Percentiles rank a stretch among this genome's conserved stretches.
Conservation (phyloP, 2,888 invertebrate genomes). For the Cacoxenus indagator region DNA sequence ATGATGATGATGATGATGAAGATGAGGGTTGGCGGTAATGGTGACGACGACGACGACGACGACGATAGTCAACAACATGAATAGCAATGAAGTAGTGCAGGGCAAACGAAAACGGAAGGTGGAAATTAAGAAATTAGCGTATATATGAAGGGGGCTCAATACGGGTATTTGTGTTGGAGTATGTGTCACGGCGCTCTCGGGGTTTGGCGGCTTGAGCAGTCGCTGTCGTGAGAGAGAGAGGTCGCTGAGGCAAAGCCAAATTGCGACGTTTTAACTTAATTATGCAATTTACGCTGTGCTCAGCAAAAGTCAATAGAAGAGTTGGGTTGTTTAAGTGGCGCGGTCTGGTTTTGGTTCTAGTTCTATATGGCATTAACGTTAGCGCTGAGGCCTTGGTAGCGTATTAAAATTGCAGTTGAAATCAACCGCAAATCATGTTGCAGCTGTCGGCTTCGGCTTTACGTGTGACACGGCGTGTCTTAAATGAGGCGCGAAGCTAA, state of each 20-base stretch:
- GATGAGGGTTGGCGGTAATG: slow-evolving; percentile 32
- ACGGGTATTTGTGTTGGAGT: no score
- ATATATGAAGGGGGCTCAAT: no score
- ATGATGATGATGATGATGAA: not conserved
- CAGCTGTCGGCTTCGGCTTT: slow-evolving; percentile 51
- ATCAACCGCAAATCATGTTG: slow-evolving; percentile 48
- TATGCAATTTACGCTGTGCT: slow-evolving; percentile 53
- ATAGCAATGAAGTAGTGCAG: not conserved
- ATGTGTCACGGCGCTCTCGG: not conserved
- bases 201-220: no score
- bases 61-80: not conserved
- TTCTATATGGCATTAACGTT: not conserved
- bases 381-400: slow-evolving; percentile 17
- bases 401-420: slow-evolving; percentile 47
- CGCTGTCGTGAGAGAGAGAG: slow-evolving; percentile 2
- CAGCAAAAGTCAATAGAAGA: slow-evolving; percentile 4
- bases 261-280: slow-evolving; percentile 59
- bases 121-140: slow-evolving; percentile 66
- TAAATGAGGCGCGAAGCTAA: slow-evolving; percentile 50
- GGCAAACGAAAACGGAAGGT: slow-evolving; percentile 59
- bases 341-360: not conserved
- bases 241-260: not conserved
- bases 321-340: not conserved
- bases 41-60: not conserved
- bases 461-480: slow-evolving; percentile 34